phyloP scores from a whole-genome alignment of 2,113 vertebrate genomes.

The Charadrius vociferus region DNA sequence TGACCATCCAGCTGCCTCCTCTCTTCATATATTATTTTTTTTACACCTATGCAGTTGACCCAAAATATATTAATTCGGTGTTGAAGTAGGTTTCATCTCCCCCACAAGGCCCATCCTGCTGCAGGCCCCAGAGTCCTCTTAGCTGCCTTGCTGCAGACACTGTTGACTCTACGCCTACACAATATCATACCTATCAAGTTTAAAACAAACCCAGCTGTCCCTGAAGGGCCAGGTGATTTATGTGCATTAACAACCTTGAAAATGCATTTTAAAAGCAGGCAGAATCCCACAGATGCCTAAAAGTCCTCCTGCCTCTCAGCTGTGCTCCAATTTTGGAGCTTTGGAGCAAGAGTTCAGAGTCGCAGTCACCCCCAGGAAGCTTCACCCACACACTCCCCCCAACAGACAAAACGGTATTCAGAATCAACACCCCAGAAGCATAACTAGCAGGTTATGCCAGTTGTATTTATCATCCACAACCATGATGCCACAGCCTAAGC shows the following conservation, averaged over 20 bases:
- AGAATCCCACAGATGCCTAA: neutral
- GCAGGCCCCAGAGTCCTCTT: neutral
- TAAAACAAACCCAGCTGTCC: neutral
- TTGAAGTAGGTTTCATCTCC: neutral
- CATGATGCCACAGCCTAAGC: neutral
- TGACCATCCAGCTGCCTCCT: neutral
- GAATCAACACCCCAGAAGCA: conserved; percentile 7
- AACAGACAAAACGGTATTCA: neutral
- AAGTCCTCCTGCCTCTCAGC: conserved; percentile 19
- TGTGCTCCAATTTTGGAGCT: conserved; percentile 16
- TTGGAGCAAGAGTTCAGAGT: neutral
- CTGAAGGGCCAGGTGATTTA: conserved; percentile 2
- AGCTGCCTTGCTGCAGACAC: neutral
- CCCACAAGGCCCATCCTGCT: neutral
- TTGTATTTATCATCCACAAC: conserved; percentile 12
- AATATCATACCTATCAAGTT: neutral
- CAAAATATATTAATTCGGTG: neutral
- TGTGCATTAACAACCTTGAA: neutral
- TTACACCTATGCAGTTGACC: neutral
- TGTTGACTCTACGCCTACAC: neutral
- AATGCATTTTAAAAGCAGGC: neutral
- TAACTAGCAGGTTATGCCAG: conserved; percentile 34
- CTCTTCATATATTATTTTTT: neutral
- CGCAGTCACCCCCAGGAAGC: neutral
- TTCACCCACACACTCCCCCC: neutral